Evolutionary conservation across 2,113 vertebrate genomes (phyloP), one percentile per base, ranked within the genome.

Genomic region (Hippocampus guttulatus): DNA sequence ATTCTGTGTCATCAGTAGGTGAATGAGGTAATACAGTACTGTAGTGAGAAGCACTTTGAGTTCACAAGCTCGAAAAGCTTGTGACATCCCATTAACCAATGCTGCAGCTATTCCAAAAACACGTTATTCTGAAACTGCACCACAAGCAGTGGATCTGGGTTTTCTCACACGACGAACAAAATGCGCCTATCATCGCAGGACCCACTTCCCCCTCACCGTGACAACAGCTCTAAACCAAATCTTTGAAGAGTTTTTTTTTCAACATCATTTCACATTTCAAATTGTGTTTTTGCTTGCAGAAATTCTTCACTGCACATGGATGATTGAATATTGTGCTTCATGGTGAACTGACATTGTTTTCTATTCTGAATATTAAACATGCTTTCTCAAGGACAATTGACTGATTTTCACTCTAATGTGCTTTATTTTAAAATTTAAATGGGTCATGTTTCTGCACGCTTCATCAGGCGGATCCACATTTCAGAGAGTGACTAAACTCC

Each of bases 321-420:
- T 33, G 58, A 61, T 61, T 61, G 15, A 33, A 33, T 33, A 25
- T 33, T 61, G 27, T 18, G 27, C 27, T 61, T 33, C 8, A 20
- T 61, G 27, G 33, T 61, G 8, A 61, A 43, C 20, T 41, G 62
- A 41, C 40, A 8, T 47, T 65, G 64, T 45, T 73, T 64, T 77
- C 67, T 78, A 72, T 68, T 84, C 49, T 68, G 25, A 71, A 70
- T 75, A 60, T 70, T 71, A 66, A 81, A 82, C 27, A n/a, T 0
- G 14, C 43, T 77, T n/a, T 82, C 57, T 76, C 65, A 57, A 38
- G 58, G 38, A 75, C 52, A 66, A 55, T 21, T 11, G 21, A 74
- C 62, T 71, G 21, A 47, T 73, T 79, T 69, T 64, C n/a, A 57
- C 43, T 23, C 70, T 61, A 79, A 78, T 58, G 67, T 41, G 54